These are phyloP conservation scores for Galendromus occidentalis DNA, from an alignment of 1,140 invertebrate species.

Conservation along the genomic window DNA sequence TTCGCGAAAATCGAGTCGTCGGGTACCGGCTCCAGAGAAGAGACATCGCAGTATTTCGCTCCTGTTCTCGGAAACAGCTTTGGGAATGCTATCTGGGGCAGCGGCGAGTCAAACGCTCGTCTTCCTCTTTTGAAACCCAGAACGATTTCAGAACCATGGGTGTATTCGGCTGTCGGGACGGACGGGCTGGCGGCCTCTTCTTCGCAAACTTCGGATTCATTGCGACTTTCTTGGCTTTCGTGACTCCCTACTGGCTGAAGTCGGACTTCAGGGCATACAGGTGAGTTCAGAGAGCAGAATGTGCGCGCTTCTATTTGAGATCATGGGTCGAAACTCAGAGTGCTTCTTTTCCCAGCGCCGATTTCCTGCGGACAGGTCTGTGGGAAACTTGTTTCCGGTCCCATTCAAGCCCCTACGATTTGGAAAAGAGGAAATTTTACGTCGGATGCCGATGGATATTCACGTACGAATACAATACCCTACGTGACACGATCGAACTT, in stretches of 20 bases:
- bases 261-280: slow-evolving; percentile 48
- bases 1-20: too few relatives aligned
- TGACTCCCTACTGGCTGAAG: slow-evolving; percentile 76
- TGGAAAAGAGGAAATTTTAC: slow-evolving; percentile 21
- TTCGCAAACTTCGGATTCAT: slow-evolving; percentile 22
- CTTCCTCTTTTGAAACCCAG: too few relatives aligned
- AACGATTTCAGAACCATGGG: neutral
- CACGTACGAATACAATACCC: slow-evolving; percentile 73
- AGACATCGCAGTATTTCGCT: too few relatives aligned
- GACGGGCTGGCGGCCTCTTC: neutral
- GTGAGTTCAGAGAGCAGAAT: neutral
- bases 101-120: too few relatives aligned
- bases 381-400: slow-evolving; percentile 76
- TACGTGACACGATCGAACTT: slow-evolving; percentile 24
- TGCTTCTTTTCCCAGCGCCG: neutral
- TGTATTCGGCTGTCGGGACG: neutral
- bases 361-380: slow-evolving; percentile 35
- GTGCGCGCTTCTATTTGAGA: too few relatives aligned
- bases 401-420: slow-evolving; percentile 32
- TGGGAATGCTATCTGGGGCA: too few relatives aligned
- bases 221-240: slow-evolving; percentile 57
- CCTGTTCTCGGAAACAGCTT: too few relatives aligned
- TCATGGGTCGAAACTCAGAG: too few relatives aligned
- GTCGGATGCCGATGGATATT: slow-evolving; percentile 73
- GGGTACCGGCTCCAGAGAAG: too few relatives aligned